phyloP scores from a whole-genome alignment of 2,888 invertebrate genomes.

The Apodemia mormo region DNA sequence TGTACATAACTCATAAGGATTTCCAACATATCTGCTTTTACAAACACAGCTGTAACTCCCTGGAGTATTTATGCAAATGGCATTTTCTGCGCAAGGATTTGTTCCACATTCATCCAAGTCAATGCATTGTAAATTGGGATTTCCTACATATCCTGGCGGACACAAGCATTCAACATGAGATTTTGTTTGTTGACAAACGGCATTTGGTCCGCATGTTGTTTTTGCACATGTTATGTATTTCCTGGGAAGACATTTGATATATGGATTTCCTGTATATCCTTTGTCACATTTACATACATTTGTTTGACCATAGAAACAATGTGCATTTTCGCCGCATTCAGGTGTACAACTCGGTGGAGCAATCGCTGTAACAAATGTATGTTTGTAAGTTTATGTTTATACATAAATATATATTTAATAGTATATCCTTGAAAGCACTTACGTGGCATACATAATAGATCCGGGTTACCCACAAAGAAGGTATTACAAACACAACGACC shows the following conservation, averaged over 20 bases:
- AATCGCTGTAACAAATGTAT: slow-evolving; percentile 81
- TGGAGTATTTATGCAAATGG: slow-evolving; percentile 93
- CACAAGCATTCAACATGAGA: slow-evolving; percentile 91
- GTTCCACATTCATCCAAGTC: slow-evolving; percentile 92
- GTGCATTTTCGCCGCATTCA: slow-evolving; percentile 90
- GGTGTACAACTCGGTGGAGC: slow-evolving; percentile 90
- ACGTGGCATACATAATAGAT: slow-evolving; percentile 95
- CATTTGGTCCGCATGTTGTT: slow-evolving; percentile 88
- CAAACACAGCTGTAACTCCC: slow-evolving; percentile 96
- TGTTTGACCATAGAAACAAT: slow-evolving; percentile 90
- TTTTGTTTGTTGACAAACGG: slow-evolving; percentile 89
- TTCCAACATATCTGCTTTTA: slow-evolving; percentile 90
- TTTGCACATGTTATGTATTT: slow-evolving; percentile 87
- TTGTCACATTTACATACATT: slow-evolving; percentile 92
- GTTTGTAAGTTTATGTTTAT: slow-evolving; percentile 18
- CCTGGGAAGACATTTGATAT: slow-evolving; percentile 88
- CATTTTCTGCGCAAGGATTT: slow-evolving; percentile 91
- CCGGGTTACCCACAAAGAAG: slow-evolving; percentile 94
- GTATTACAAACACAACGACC: slow-evolving; percentile 94
- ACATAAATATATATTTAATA: slow-evolving; percentile 21
- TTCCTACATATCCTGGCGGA: slow-evolving; percentile 91
- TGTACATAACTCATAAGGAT: slow-evolving; percentile 92
- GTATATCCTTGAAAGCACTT: slow-evolving; percentile 66
- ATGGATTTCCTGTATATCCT: slow-evolving; percentile 93
- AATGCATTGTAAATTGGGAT: slow-evolving; percentile 92